Evolutionary conservation across 2,113 vertebrate genomes (phyloP), one percentile per base, ranked within the genome.

Genomic region (Indicator indicator): DNA sequence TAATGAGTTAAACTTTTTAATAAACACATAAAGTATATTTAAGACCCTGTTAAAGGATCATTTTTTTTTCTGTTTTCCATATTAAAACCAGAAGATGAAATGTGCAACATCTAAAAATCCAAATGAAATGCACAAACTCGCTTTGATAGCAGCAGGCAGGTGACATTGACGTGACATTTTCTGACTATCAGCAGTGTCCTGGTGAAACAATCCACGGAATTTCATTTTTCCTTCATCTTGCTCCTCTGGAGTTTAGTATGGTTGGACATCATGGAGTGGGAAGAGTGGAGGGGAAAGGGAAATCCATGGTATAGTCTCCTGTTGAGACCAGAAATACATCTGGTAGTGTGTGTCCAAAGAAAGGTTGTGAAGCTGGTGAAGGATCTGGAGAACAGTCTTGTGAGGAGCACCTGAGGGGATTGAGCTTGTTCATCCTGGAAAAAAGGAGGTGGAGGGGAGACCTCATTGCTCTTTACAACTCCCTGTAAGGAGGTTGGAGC

Each of bases 1-100:
- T 90, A 73, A 91, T 52, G 50, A 52, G 50, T 84, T 69, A 77
- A 83, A 90, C 68, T 91, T 93, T 50, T 70, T 93, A 82, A 85
- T 89, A 80, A 96, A 80, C 69, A 83, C 71, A 23, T 84, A 3
- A 89, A 91, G 65, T 67, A 67, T 32, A 27, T 48, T 91, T 86
- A 56, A 72, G 69, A 54, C 48, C 18, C 68, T 52, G 62, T 68
- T 71, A 93, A 74, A 73, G 75, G 77, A 67, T 74, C 2, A 38
- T 3, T 55, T 95, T 64, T 55, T 91, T 28, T 55, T 67, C 30
- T 75, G 60, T 88, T 90, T 71, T 27, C 12, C 17, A 0, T 32
- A 1, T 3, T 8, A 65, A 90, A 87, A 5, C 2, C 64, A 24
- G 20, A 15, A 12, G 44, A 16, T 59, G 13, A 70, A 27, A 9